These are phyloP conservation scores for Intellagama lesueurii DNA, from an alignment of 2,797 vertebrate genomes.

Conservation along the genomic window DNA sequence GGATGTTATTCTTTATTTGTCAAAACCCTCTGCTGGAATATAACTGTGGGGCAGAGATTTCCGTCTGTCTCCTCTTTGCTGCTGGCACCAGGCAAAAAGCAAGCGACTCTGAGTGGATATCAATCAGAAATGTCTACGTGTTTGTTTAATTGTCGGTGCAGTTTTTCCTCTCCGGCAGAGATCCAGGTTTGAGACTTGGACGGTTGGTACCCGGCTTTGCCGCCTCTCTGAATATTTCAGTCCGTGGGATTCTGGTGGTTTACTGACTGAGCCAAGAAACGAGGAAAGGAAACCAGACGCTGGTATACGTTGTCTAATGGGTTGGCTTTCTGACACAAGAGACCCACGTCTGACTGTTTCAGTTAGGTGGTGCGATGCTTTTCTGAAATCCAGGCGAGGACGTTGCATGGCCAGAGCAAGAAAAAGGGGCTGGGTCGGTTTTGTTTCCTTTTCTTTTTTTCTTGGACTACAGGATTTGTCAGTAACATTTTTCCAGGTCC, in stretches of 20 bases:
- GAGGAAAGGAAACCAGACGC: neutral
- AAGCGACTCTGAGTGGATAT: conserved; percentile 37
- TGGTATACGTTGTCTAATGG: neutral
- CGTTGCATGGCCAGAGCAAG: too few species aligned
- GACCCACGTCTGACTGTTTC: too few species aligned
- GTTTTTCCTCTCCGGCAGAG: conserved; percentile 53
- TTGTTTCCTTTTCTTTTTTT: too few species aligned
- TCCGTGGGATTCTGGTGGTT: conserved; percentile 25
- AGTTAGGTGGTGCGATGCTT: too few species aligned
- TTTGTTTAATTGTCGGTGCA: conserved; percentile 54
- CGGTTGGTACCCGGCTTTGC: conserved; percentile 59
- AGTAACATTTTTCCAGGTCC: too few species aligned
- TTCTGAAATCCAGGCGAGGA: too few species aligned
- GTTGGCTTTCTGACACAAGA: neutral
- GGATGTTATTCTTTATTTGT: neutral
- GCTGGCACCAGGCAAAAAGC: conserved; percentile 59
- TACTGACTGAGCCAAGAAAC: neutral
- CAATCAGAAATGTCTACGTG: conserved; percentile 42
- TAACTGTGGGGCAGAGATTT: neutral
- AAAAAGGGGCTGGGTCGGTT: too few species aligned
- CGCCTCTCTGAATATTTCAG: conserved; percentile 37
- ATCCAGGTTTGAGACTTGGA: conserved; percentile 46
- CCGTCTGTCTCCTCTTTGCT: conserved; percentile 47
- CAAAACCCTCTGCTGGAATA: neutral
- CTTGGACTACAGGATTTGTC: too few species aligned